These are phyloP conservation scores for Epinephelus cyanopodus DNA, from an alignment of 2,113 vertebrate species.

Conservation along the genomic window DNA sequence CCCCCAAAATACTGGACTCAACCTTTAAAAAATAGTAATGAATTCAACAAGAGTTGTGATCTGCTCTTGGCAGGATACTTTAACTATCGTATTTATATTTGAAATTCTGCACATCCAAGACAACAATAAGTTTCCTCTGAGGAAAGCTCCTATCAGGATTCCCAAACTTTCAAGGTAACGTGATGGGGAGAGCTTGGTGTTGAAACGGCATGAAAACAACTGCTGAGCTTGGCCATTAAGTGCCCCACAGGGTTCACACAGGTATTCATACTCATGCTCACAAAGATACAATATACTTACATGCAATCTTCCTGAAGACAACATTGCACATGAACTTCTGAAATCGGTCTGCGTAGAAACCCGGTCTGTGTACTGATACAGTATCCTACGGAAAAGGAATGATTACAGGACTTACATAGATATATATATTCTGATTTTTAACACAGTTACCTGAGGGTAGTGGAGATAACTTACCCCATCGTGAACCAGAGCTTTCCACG, in stretches of 20 bases:
- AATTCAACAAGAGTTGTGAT: background rate
- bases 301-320: constrained; percentile 89
- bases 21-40: background rate
- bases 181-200: background rate
- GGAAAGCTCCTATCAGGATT: background rate
- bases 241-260: background rate
- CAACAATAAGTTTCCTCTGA: background rate
- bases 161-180: background rate
- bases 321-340: constrained; percentile 94
- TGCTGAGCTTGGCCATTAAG: background rate
- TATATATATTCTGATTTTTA: background rate
- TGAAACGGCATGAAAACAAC: background rate
- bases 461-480: constrained; percentile 88
- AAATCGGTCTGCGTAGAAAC: constrained; percentile 96
- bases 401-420: background rate
- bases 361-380: constrained; percentile 93
- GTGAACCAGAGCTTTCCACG: constrained; percentile 95
- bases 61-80: background rate
- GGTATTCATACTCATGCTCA: constrained; percentile 20
- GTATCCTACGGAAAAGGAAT: constrained; percentile 88
- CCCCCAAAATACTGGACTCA: too few relatives aligned
- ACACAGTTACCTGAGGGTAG: background rate
- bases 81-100: background rate
- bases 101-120: background rate
- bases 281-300: constrained; percentile 81